phyloP scores from a whole-genome alignment of 2,797 vertebrate species.

The Synaphobranchus kaupii region DNA sequence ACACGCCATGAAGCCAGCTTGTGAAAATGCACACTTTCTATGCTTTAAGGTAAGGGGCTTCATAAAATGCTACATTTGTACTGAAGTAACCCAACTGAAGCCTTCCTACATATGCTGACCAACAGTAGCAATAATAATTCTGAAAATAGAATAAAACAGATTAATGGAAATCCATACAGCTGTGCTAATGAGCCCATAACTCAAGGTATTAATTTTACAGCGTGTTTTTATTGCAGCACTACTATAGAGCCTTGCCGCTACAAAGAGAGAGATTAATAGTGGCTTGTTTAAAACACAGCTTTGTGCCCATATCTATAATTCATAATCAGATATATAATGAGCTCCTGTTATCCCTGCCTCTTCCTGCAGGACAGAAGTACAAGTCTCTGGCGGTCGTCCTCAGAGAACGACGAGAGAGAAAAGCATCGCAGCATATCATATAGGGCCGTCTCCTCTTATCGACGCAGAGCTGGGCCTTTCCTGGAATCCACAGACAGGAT shows the following conservation, averaged over 20 bases:
- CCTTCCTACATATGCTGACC: background rate
- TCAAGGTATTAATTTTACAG: background rate
- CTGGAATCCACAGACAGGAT: background rate
- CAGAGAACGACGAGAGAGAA: background rate
- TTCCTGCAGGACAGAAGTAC: background rate
- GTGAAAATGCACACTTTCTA: background rate
- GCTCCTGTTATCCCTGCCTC: slow-evolving; percentile 37
- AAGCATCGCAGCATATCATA: background rate
- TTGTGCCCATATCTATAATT: slow-evolving; percentile 50
- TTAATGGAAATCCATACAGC: background rate
- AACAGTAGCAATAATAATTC: background rate
- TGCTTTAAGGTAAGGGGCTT: background rate
- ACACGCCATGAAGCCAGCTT: background rate
- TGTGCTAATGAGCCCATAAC: background rate
- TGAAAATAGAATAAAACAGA: slow-evolving; percentile 12
- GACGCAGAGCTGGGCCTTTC: background rate
- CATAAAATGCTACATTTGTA: background rate
- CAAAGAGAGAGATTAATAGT: slow-evolving; percentile 46
- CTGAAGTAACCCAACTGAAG: background rate
- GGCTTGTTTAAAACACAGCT: slow-evolving; percentile 43
- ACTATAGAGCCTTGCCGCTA: background rate
- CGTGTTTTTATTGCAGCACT: background rate
- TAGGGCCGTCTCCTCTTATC: background rate
- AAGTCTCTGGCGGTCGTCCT: background rate
- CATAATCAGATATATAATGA: slow-evolving; percentile 48